Evolutionary conservation across 2,888 invertebrate species (phyloP), one percentile per base, ranked within the genome.

Genomic region (Heteromurus nitidus): DNA sequence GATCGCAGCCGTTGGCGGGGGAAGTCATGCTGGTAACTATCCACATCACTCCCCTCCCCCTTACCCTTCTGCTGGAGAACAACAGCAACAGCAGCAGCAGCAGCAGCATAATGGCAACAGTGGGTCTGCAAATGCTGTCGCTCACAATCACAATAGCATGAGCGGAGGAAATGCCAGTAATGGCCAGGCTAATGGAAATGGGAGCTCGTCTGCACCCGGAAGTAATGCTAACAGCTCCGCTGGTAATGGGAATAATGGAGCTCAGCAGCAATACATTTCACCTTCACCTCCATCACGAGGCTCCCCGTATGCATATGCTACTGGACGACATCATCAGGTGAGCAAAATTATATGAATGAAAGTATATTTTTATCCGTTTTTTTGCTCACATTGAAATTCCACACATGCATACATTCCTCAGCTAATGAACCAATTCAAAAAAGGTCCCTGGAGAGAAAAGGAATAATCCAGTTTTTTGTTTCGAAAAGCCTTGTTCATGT

Each of bases 11-110:
- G 80, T 60, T 42, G 73, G 80, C 16, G 70, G 69, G 44, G 80
- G 70, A 55, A 69, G 30, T 42, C 2, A 20, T 24, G 60, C 67
- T 60, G 85, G 82, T 58, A 82, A 82, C 44, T 86, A 83, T 68
- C 85, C 85, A 0, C 84, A 68, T 58, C 85, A 85, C 70, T 85
- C 86, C 62, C 85, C 86, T 47, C 86, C 86, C 7, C 85, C 86
- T 11, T 86, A 86, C 77, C 82, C 82, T n/a, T n/a, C n/a, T 18
- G 36, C 47, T 20, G 47, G 58, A 31, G 80, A 75, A 55, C 77
- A 75, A 70, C 2, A 20, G 53, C 53, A 58, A 73, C 28, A 75
- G 68, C 18, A 30, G 31, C 9, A 36, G 36, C 36, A 36, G 9
- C 36, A 36, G 7, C 36, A 36, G 36, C 36, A 36, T 7, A 36